Conservation (phyloP, 92 coral and sea anemone species). For the Umimayanthus chanpuru region DNA sequence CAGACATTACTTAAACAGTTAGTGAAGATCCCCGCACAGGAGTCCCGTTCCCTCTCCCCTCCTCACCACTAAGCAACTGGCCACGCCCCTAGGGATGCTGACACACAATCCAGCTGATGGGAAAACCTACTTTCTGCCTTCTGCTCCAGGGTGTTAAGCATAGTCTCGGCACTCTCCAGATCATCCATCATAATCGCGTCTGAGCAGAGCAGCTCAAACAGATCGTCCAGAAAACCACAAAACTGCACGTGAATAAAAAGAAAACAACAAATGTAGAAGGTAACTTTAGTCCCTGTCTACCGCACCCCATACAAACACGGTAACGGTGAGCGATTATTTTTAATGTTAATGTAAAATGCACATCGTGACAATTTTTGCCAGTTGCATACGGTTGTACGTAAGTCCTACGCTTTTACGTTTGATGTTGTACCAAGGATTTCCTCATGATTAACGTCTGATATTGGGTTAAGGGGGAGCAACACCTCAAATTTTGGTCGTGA, state of each 20-base stretch:
- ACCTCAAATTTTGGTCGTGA: too few species aligned
- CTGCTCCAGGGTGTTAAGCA: slow-evolving; percentile 85
- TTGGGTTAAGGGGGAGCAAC: too few species aligned
- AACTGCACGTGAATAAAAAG: slow-evolving; percentile 57
- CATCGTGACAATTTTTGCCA: too few species aligned
- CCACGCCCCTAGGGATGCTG: background rate
- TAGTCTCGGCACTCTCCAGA: slow-evolving; percentile 76
- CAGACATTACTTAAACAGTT: background rate
- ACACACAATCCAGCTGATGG: background rate
- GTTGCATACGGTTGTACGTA: too few species aligned
- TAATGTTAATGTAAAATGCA: too few species aligned
- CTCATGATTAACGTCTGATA: too few species aligned
- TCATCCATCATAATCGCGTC: slow-evolving; percentile 86
- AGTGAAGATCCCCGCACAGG: background rate
- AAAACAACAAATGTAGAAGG: background rate
- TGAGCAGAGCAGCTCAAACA: slow-evolving; percentile 85
- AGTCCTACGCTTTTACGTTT: too few species aligned
- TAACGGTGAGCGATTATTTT: too few species aligned
- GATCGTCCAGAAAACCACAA: slow-evolving; percentile 86
- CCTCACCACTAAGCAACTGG: background rate
- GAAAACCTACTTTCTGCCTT: slow-evolving; percentile 82
- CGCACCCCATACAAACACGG: background rate
- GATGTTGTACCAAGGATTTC: too few species aligned
- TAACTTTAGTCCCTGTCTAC: background rate
- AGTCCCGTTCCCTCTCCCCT: background rate